These are phyloP conservation scores for Toxostoma redivivum DNA, from an alignment of 2,113 vertebrate species.

Conservation along the genomic window DNA sequence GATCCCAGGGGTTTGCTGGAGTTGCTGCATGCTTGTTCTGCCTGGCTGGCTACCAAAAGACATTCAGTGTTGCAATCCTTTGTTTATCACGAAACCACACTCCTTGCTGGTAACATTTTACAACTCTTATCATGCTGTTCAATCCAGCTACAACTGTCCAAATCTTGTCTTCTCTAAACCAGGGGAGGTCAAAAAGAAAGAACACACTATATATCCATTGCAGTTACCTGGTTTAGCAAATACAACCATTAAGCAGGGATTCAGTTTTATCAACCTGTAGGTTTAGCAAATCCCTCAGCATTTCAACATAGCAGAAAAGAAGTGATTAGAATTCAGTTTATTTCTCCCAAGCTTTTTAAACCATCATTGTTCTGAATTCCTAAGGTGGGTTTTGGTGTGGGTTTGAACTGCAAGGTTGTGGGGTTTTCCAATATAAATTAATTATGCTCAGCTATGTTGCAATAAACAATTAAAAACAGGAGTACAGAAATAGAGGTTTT, in stretches of 20 bases:
- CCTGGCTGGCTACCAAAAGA: background rate
- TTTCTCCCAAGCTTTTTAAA: background rate
- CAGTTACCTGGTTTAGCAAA: background rate
- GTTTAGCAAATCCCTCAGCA: conserved; percentile 25
- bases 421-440: background rate
- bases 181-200: background rate
- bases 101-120: conserved; percentile 23
- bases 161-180: background rate
- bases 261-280: background rate
- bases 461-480: background rate
- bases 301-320: conserved; percentile 1
- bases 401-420: background rate
- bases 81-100: conserved; percentile 8
- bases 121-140: background rate
- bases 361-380: background rate
- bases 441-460: background rate
- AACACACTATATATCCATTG: background rate
- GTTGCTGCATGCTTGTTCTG: background rate
- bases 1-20: background rate
- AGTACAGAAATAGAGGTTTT: background rate
- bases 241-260: background rate
- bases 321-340: background rate
- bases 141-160: conserved; percentile 13
- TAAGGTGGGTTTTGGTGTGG: background rate
- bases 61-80: background rate